Evolutionary conservation across 2,888 invertebrate species (phyloP), one percentile per base, ranked within the genome.

Genomic region (Incurvaria masculella): DNA sequence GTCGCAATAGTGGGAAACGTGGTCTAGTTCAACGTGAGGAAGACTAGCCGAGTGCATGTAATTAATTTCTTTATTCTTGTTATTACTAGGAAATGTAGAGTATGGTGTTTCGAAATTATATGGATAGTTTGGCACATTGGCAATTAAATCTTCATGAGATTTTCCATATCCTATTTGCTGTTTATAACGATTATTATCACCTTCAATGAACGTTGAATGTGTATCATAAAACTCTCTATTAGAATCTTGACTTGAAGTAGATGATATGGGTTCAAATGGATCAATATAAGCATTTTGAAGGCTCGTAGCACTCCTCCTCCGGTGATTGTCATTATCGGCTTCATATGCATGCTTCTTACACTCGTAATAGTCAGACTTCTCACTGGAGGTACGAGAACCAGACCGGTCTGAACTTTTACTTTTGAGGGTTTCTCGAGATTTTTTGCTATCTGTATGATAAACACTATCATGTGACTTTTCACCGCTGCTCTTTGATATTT

Each of bases 1-100:
- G 53, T 72, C 72, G 0, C 69, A 69, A 52, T 68, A 71, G 48
- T 67, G 66, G n/a, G 55, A 64, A 55, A 81, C 84, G 46, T 82
- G 83, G 56, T 87, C 86, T 44, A 86, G 79, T 66, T 87, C 87
- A 1, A 88, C 87, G 64, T 87, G 83, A 63, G 87, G 87, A 50
- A 87, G 68, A 57, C 86, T 87, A 14, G 86, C 83, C 1, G 86
- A 84, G 63, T 85, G 86, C 47, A 86, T 82, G 42, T 86, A 81
- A 11, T 82, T 81, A 1, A 78, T 72, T 54, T 80, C 81, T 58
- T 81, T 84, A 50, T 82, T 81, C 53, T 72, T 75, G 50, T 70
- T 78, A 57, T 83, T 84, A 52, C 81, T 81, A 1, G 84, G 84
- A 53, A 84, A 84, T 6, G 84, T 84, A 0, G 84, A 84, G 55